A percentile compares a stretch with the other conserved stretches of the same genome.
These are phyloP conservation scores for Anastrepha obliqua DNA, from an alignment of 1,140 invertebrate genomes.

Conservation along the genomic window DNA sequence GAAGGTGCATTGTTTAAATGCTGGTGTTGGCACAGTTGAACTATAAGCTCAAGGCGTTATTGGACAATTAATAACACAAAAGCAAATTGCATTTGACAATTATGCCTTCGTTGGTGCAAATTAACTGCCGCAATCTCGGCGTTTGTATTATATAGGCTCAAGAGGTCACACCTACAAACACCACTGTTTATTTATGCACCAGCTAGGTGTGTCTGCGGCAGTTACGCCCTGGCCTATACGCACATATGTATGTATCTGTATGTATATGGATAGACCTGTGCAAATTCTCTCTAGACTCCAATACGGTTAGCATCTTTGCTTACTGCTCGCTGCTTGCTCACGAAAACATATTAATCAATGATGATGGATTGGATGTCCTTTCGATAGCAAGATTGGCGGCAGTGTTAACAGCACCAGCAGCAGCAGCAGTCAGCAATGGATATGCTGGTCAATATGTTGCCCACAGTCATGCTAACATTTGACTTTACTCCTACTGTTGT, in stretches of 20 bases:
- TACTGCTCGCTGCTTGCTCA: not conserved
- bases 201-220: conserved; percentile 6
- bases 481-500: not conserved
- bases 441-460: not conserved
- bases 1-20: not conserved
- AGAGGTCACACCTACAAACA: not conserved
- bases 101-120: not conserved
- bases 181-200: not conserved
- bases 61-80: not conserved
- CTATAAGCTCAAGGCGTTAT: not conserved
- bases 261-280: not conserved
- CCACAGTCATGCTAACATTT: not conserved
- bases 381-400: not conserved
- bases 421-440: not conserved
- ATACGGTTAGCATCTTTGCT: no score
- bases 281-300: no score
- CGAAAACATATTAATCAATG: conserved; percentile 46
- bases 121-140: not conserved
- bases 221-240: not conserved
- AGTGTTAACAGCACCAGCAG: not conserved
- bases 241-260: not conserved
- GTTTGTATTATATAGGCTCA: not conserved
- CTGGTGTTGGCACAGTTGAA: not conserved
- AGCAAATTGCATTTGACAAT: conserved; percentile 20
- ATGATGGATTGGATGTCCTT: conserved; percentile 1